Evolutionary conservation across 2,113 vertebrate species (phyloP).

Genomic region (Mobula birostris): DNA sequence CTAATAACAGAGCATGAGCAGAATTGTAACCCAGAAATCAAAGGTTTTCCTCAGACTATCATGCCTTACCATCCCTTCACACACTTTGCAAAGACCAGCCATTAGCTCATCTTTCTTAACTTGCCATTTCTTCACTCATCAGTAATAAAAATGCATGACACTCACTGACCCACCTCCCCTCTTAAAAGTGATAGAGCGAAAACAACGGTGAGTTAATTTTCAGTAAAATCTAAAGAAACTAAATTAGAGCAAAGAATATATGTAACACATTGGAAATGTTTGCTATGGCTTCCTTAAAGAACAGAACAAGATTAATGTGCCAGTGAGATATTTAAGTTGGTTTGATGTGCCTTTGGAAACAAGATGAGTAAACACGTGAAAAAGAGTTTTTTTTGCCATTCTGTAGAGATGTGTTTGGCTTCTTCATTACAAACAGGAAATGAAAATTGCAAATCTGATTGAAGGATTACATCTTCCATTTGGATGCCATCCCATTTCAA

Average conservation of each 20-base stretch:
- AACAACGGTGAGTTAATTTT: neutral
- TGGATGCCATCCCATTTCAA: conserved; percentile 16
- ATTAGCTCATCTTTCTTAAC: too few species aligned
- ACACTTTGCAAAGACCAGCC: too few species aligned
- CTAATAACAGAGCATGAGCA: too few species aligned
- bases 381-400: neutral
- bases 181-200: neutral
- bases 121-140: too few species aligned
- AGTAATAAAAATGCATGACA: too few species aligned
- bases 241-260: neutral
- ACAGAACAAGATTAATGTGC: neutral
- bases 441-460: conserved; percentile 33
- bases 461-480: conserved; percentile 8
- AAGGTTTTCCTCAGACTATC: too few species aligned
- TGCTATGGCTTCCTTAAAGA: neutral
- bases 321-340: neutral
- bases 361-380: neutral
- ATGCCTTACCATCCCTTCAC: too few species aligned
- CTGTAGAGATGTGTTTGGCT: neutral
- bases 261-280: neutral
- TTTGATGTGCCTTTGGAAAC: neutral
- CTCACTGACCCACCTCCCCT: too few species aligned
- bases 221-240: neutral
- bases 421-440: conserved; percentile 25
- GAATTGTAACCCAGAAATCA: too few species aligned